These are phyloP conservation scores for Polypedilum vanderplanki DNA, from an alignment of 1,140 invertebrate species.

Conservation along the genomic window DNA sequence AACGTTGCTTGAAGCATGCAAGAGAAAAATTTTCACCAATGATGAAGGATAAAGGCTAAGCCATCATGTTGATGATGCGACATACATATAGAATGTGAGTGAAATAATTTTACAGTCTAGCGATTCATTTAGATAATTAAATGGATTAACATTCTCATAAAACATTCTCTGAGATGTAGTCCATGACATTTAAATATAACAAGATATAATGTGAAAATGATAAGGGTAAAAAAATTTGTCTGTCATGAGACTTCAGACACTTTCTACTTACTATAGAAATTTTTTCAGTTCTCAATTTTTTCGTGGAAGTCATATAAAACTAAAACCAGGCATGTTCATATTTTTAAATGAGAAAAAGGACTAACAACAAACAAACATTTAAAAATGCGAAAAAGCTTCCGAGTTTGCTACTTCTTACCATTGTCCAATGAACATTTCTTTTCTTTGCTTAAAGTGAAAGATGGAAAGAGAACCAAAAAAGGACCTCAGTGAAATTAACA, in stretches of 20 bases:
- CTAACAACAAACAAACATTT: not conserved
- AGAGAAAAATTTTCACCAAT: too few species aligned
- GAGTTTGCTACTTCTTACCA: constrained; percentile 23
- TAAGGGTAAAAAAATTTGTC: not conserved
- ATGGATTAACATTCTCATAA: not conserved
- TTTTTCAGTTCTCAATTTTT: constrained; percentile 18
- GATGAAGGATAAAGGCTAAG: too few species aligned
- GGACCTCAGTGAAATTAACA: constrained; percentile 21
- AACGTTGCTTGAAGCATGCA: too few species aligned
- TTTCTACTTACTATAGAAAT: not conserved
- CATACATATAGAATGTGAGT: too few species aligned
- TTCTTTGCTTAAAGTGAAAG: not conserved
- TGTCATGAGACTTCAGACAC: not conserved
- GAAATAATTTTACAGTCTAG: constrained; percentile 8
- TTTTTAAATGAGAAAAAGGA: not conserved
- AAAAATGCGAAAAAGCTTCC: constrained; percentile 4
- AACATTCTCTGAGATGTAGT: not conserved
- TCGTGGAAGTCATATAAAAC: constrained; percentile 16
- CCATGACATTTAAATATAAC: not conserved
- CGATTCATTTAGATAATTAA: constrained; percentile 24
- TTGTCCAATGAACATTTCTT: constrained; percentile 11
- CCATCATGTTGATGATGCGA: too few species aligned
- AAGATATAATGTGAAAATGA: constrained; percentile 2
- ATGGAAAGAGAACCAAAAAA: not conserved
- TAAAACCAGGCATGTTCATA: constrained; percentile 3